phyloP scores from a whole-genome alignment of 2,888 invertebrate genomes.

The Pardosa pseudoannulata region DNA sequence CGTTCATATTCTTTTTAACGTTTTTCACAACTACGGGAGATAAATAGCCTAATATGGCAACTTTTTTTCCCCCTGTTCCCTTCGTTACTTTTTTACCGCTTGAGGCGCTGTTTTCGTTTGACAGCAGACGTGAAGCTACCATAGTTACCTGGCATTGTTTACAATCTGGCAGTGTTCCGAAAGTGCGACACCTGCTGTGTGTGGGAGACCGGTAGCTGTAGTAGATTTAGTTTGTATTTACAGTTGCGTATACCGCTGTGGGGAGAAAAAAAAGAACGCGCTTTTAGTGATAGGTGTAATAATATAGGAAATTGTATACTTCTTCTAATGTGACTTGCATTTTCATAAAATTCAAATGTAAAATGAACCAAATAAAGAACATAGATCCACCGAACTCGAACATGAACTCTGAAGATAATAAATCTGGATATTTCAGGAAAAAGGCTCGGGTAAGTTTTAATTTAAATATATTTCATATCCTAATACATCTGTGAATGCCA shows the following conservation, averaged over 20 bases:
- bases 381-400: slow-evolving; percentile 35
- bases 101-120: slow-evolving; percentile 29
- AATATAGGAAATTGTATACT: not conserved
- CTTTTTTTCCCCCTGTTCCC: too few species aligned
- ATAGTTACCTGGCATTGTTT: slow-evolving; percentile 70
- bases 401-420: slow-evolving; percentile 35
- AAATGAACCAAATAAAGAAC: slow-evolving; percentile 36
- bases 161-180: slow-evolving; percentile 32
- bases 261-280: too few species aligned
- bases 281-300: not conserved
- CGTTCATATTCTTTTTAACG: too few species aligned
- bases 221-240: too few species aligned
- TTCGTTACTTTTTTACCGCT: not conserved
- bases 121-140: slow-evolving; percentile 64
- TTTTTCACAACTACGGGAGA: too few species aligned
- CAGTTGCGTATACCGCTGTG: too few species aligned
- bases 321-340: slow-evolving; percentile 28
- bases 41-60: not conserved
- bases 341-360: slow-evolving; percentile 3
- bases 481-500: too few species aligned
- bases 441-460: slow-evolving; percentile 52
- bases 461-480: too few species aligned
- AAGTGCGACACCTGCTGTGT: slow-evolving; percentile 24
- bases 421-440: slow-evolving; percentile 61
- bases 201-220: slow-evolving; percentile 27